Evolutionary conservation across 1,140 invertebrate species (phyloP), one percentile per base, ranked within the genome.

Genomic region (Cydia amplana): DNA sequence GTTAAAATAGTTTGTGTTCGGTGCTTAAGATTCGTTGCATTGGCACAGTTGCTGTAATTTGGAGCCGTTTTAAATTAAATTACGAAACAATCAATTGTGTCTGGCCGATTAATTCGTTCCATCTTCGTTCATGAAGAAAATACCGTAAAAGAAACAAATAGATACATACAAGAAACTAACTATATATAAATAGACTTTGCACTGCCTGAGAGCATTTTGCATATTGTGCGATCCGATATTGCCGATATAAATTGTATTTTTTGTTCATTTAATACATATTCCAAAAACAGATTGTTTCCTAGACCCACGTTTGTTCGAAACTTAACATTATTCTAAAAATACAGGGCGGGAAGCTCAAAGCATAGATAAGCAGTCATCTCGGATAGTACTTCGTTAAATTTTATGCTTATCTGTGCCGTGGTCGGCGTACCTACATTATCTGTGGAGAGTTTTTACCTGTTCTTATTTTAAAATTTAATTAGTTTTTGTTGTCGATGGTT

Each of bases 401-500:
- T 70, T 70, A 70, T 70, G 28, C 32, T 70, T 70, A 70, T 70
- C 65, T 70, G 7, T 70, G 32, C 65, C 4, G 28, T 18, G 16
- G 64, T 12, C 55, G 55, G 55, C 20, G 55, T 55, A 7, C 20
- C 20, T 55, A 7, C 46, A 49, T 70, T 70, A 70, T 70, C 65
- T 70, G 16, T 36, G 65, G n/a, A 10, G 64, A 43, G 32, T 70
- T 70, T 36, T 70, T 36, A 36, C 32, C 28, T 70, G 65, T 70
- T 32, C 65, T 70, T 70, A 36, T 70, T 70, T 70, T 43, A 25
- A 70, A 23, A 43, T 70, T 40, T 70, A 70, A 70, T 70, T 70
- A 70, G 32, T 36, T 70, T 70, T 70, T 70, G 9, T 36, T 23
- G 65, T 70, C 1, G 32, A 23, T 4, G 12, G 43, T 14, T 46